Evolutionary conservation across 2,113 vertebrate genomes (phyloP), one percentile per base, ranked within the genome.

Genomic region (Prolemur simus): DNA sequence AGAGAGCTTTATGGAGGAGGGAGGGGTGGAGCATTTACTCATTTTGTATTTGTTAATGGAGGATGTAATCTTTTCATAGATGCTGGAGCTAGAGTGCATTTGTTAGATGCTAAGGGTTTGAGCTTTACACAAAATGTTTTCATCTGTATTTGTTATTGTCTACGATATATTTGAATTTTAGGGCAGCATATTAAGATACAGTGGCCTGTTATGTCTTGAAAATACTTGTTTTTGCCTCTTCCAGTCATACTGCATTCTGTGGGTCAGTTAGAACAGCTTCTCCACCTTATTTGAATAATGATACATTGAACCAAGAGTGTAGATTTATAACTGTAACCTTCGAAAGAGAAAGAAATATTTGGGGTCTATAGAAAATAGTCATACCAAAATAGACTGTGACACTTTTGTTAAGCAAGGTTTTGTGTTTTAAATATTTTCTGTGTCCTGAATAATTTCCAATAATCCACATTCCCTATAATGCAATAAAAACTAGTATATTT

Each of bases 21-120:
- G 98, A 98, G 98, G 97, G 95, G 96, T 94, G 94, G 98, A 98
- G 98, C 98, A 98, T 98, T 98, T 98, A 98, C 92, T 98, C 97
- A 85, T 98, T 98, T 97, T 98, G 97, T 98, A 95, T 98, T 98
- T 98, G 96, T 98, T 98, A 97, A 93, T 93, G 97, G 97, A 98
- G 96, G 98, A 97, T 98, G 96, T 95, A 96, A 98, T 98, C 96
- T 98, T 97, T 96, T 98, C 97, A 92, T 98, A 98, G 98, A 98
- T 98, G 97, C 98, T 98, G 99, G 98, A 99, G 98, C 98, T 98
- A 98, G 98, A 98, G 97, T 98, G 98, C 98, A 98, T 98, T 98
- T 98, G 98, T 98, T 98, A 98, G 98, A 98, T 98, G 98, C 97
- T 95, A 97, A 98, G 98, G 98, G 98, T 99, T 98, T 98, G 98